A percentile compares a stretch with the other conserved stretches of the same genome.
These are phyloP conservation scores for Leptonema lineaticorne DNA, from an alignment of 1,140 invertebrate genomes.

Conservation along the genomic window DNA sequence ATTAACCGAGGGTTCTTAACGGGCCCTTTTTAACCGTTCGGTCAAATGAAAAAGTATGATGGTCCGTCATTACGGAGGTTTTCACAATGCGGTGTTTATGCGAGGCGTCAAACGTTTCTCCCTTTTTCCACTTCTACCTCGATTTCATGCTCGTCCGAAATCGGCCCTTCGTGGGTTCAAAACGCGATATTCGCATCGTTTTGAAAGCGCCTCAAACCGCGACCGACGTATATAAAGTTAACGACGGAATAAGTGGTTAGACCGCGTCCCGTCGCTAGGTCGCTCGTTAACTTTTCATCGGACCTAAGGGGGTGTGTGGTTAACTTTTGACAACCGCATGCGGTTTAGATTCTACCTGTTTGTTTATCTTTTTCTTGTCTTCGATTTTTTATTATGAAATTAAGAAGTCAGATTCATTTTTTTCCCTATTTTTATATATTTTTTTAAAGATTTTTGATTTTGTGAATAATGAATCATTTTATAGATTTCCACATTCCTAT, in stretches of 20 bases:
- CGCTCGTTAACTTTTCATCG: conserved; percentile 33
- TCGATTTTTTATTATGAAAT: too few relatives aligned
- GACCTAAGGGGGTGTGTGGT: neutral
- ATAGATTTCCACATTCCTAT: too few relatives aligned
- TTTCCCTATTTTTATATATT: too few relatives aligned
- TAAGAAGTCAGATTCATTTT: too few relatives aligned
- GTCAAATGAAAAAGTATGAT: conserved; percentile 20
- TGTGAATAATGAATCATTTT: too few relatives aligned
- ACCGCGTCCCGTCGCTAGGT: conserved; percentile 6
- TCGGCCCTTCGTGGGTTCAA: neutral
- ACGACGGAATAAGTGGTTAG: conserved; percentile 33
- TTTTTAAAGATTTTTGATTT: too few relatives aligned
- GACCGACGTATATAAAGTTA: conserved; percentile 25
- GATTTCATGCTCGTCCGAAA: neutral
- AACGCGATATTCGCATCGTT: neutral
- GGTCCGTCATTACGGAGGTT: conserved; percentile 15
- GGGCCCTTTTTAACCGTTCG: neutral
- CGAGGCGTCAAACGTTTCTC: neutral
- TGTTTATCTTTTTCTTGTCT: too few relatives aligned
- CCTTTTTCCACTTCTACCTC: neutral
- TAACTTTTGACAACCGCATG: conserved; percentile 2
- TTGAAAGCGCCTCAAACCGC: neutral
- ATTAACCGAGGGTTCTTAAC: neutral
- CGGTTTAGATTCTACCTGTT: too few relatives aligned
- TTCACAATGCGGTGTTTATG: conserved; percentile 32